Conservation (phyloP, 2,888 invertebrate genomes). For the Gandaritis pyraliata region DNA sequence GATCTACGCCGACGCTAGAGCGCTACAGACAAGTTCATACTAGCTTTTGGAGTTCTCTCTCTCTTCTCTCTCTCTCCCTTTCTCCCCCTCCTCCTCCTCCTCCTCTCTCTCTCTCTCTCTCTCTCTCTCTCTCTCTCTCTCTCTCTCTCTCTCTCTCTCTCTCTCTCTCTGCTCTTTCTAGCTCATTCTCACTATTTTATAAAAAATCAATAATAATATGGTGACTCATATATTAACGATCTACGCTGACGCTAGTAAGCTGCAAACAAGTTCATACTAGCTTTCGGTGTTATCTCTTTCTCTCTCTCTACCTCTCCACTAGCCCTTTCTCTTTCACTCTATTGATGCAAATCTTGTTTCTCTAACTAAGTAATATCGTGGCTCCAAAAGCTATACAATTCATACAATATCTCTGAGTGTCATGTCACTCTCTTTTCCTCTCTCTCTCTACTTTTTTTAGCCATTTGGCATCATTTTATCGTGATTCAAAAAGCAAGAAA, state of each 20-base stretch:
- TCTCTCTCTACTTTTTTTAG: too few species aligned
- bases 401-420: too few species aligned
- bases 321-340: background rate
- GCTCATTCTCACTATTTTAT: background rate
- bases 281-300: conserved; percentile 30
- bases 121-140: conserved; percentile 14
- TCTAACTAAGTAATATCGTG: too few species aligned
- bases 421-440: too few species aligned
- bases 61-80: background rate
- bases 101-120: background rate
- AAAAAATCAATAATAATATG: too few species aligned
- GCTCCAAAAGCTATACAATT: too few species aligned
- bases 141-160: conserved; percentile 8
- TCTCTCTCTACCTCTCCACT: background rate
- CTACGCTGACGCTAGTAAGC: conserved; percentile 21
- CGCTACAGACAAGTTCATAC: conserved; percentile 39
- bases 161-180: background rate
- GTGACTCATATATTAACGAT: too few species aligned
- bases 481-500: too few species aligned
- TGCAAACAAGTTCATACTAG: conserved; percentile 40
- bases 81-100: too few species aligned
- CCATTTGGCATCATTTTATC: too few species aligned
- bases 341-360: too few species aligned
- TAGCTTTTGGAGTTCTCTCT: conserved; percentile 35
- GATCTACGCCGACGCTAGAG: too few species aligned